Evolutionary conservation across 2,797 vertebrate species (phyloP).

Genomic region (Coilia nasus): DNA sequence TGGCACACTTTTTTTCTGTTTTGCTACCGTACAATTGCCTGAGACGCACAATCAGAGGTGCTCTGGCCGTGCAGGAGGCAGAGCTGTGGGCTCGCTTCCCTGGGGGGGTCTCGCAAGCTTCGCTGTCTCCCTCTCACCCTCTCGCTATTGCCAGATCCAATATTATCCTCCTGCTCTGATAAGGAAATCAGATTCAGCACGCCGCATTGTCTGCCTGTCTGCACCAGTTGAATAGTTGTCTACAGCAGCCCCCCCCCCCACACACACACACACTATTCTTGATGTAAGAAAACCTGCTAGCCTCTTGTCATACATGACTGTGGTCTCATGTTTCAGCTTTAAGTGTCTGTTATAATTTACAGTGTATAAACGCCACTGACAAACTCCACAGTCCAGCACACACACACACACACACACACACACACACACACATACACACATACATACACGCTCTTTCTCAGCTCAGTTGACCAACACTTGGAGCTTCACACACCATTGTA

Average conservation of each 20-base stretch:
- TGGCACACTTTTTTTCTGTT: not conserved
- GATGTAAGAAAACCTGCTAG: conserved; percentile 72
- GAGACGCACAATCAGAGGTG: not conserved
- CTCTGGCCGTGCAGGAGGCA: not conserved
- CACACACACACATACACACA: too few relatives aligned
- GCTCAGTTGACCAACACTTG: conserved; percentile 11
- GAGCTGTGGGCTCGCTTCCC: not conserved
- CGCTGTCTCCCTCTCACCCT: conserved; percentile 21
- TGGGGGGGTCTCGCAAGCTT: conserved; percentile 49
- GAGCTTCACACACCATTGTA: not conserved
- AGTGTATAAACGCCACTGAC: conserved; percentile 53
- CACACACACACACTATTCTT: conserved; percentile 37
- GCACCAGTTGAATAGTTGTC: conserved; percentile 10
- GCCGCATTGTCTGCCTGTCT: conserved; percentile 6
- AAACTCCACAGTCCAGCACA: not conserved
- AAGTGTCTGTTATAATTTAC: conserved; percentile 31
- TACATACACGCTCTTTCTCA: not conserved
- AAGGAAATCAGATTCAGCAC: conserved; percentile 36
- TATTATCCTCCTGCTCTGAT: conserved; percentile 30
- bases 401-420: too few relatives aligned
- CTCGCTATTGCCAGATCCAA: not conserved
- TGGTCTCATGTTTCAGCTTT: conserved; percentile 30
- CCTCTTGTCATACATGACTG: conserved; percentile 64
- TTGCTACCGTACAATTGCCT: not conserved
- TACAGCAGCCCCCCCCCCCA: not conserved